Conservation (phyloP, 1,140 invertebrate species). For the Lysiphlebus fabarum region DNA sequence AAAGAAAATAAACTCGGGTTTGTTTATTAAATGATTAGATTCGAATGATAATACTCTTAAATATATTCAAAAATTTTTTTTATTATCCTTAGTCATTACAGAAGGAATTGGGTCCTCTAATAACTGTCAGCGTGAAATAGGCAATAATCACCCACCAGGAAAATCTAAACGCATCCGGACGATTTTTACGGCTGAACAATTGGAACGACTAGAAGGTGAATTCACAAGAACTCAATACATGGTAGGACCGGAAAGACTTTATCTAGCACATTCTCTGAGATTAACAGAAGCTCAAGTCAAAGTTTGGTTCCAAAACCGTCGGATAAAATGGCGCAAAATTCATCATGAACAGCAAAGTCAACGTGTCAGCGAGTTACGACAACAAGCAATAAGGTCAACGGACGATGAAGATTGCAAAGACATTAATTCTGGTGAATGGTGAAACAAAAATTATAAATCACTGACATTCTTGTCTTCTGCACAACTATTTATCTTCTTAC, state of each 20-base stretch:
- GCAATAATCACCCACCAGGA: slow-evolving; percentile 26
- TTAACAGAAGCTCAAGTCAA: slow-evolving; percentile 93
- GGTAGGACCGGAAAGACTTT: slow-evolving; percentile 88
- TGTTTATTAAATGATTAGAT: too few species aligned
- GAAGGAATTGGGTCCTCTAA: slow-evolving; percentile 36
- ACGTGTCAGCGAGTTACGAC: slow-evolving; percentile 72
- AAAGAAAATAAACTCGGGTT: too few species aligned
- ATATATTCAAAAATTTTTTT: neutral
- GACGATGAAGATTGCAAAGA: slow-evolving; percentile 34
- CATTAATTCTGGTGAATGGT: slow-evolving; percentile 26
- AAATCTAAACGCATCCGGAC: slow-evolving; percentile 80
- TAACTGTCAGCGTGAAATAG: slow-evolving; percentile 12
- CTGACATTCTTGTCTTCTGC: too few species aligned
- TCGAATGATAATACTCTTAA: too few species aligned
- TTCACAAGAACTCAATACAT: slow-evolving; percentile 94
- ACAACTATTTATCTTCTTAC: neutral
- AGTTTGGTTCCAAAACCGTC: slow-evolving; percentile 95
- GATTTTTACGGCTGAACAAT: slow-evolving; percentile 91
- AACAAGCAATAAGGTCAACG: slow-evolving; percentile 48
- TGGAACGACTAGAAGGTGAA: slow-evolving; percentile 86
- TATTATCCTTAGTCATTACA: slow-evolving; percentile 34
- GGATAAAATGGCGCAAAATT: slow-evolving; percentile 95
- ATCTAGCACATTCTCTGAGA: slow-evolving; percentile 81
- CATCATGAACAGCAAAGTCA: slow-evolving; percentile 89
- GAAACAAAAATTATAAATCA: neutral